Evolutionary conservation across 1,140 invertebrate species (phyloP), one percentile per base, ranked within the genome.

Genomic region (Polyergus mexicanus): DNA sequence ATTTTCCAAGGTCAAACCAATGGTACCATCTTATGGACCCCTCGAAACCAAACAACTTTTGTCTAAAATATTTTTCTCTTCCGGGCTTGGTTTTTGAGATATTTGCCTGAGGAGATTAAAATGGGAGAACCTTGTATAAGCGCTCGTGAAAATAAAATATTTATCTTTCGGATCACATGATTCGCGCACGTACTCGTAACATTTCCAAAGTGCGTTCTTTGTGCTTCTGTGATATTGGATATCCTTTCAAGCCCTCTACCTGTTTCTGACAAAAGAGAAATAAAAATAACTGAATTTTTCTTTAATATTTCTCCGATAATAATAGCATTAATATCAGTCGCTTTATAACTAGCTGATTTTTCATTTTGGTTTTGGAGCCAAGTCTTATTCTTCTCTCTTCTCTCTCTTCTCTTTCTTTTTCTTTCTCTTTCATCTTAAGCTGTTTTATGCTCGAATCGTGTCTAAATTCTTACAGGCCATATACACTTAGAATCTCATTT

Each of bases 261-360:
- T 63, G 28, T 60, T 19, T 28, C 16, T n/a, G 10, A 44, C 47
- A 47, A 28, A 72, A 51, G 3, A 44, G 11, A 60, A 62, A 75
- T 7, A 13, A 10, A 32, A 28, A 10, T 32, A 8, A 11, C 28
- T 13, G 11, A 32, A 41, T 28, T 51, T 28, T 47, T 22, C 6
- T 7, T 60, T 58, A 6, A n/a, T n/a, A 56, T 56, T 3, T 7
- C 25, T 28, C 1, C 10, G 7, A 74, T 22, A 56, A 22, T 19
- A 58, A 71, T 32, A 32, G 32, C 32, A 32, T 32, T 32, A 4
- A 25, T 58, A 81, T 81, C 77, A 81, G 66, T 81, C 78, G 51
- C 51, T 81, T 81, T 72, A 81, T 81, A 81, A 81, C 66, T 66
- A 60, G 41, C 58, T 60, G 77, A 60, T 66, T 81, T 72, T 71